Evolutionary conservation across 2,113 vertebrate species (phyloP).

Genomic region (Lepus timidus): DNA sequence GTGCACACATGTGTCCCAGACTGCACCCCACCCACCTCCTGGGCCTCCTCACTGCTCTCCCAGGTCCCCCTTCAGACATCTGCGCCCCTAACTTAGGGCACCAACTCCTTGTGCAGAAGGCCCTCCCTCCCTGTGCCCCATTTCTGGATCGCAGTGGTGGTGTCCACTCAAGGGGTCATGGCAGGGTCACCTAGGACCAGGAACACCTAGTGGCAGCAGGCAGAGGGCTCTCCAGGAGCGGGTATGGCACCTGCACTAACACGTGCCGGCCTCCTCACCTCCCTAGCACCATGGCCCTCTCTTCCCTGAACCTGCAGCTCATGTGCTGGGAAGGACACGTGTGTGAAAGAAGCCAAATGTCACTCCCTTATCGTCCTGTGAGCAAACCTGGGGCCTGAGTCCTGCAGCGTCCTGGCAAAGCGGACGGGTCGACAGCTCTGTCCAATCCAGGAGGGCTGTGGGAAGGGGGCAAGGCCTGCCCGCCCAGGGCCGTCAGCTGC

Average conservation of each 20-base stretch:
- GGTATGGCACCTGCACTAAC: not conserved
- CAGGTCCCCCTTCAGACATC: not conserved
- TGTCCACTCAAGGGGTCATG: not conserved
- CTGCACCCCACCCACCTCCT: too few species aligned
- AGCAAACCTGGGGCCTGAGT: not conserved
- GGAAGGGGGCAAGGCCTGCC: not conserved
- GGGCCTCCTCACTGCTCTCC: not conserved
- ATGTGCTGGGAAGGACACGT: too few species aligned
- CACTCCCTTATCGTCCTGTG: not conserved
- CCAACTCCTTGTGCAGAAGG: slow-evolving; percentile 2
- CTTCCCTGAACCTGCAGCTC: not conserved
- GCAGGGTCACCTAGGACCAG: not conserved
- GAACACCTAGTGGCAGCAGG: not conserved
- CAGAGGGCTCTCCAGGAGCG: not conserved
- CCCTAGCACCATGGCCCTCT: not conserved
- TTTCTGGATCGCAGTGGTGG: not conserved
- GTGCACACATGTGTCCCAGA: not conserved
- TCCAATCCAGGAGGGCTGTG: not conserved
- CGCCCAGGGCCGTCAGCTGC: not conserved
- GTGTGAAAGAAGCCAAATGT: not conserved
- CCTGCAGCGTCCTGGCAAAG: not conserved
- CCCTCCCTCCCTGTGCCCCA: not conserved
- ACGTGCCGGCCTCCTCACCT: not conserved
- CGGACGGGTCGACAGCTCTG: rapidly evolving
- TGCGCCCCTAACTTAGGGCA: not conserved